These are phyloP conservation scores for Gymnoscelis rufifasciata DNA, from an alignment of 2,888 invertebrate species.

Conservation along the genomic window DNA sequence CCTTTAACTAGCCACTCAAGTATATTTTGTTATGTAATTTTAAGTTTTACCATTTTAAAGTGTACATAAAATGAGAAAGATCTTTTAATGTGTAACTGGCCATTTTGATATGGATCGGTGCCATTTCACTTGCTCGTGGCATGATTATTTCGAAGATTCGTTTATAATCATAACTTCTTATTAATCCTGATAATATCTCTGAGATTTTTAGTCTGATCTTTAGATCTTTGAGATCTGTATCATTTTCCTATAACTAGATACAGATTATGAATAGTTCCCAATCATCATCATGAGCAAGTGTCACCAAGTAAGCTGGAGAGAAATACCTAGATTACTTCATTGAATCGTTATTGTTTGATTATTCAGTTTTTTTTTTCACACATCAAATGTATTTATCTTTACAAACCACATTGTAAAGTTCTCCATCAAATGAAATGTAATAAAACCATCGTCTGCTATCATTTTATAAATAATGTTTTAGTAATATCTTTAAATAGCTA, in stretches of 20 bases:
- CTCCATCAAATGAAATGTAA: no score
- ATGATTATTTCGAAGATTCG: neutral
- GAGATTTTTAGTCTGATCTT: neutral
- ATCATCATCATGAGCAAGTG: conserved; percentile 16
- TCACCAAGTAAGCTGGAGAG: conserved; percentile 12
- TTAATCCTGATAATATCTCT: neutral
- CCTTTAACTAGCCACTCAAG: conserved; percentile 65
- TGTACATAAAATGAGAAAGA: conserved; percentile 67
- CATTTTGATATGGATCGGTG: conserved; percentile 43
- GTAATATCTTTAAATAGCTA: no score
- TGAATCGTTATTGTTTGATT: conserved; percentile 2
- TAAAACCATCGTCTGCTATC: no score
- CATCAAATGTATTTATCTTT: no score
- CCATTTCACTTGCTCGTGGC: conserved; percentile 37
- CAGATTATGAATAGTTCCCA: neutral
- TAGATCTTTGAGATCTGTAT: no score
- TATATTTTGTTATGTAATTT: conserved; percentile 77
- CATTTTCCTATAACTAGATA: neutral
- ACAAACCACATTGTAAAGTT: no score
- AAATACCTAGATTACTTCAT: conserved; percentile 6
- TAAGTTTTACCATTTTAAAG: conserved; percentile 70
- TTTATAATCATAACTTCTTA: neutral
- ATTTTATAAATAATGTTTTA: no score
- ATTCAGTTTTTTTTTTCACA: neutral
- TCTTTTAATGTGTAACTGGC: conserved; percentile 58